Conservation (phyloP, 2,113 vertebrate genomes). For the Camelus dromedarius region DNA sequence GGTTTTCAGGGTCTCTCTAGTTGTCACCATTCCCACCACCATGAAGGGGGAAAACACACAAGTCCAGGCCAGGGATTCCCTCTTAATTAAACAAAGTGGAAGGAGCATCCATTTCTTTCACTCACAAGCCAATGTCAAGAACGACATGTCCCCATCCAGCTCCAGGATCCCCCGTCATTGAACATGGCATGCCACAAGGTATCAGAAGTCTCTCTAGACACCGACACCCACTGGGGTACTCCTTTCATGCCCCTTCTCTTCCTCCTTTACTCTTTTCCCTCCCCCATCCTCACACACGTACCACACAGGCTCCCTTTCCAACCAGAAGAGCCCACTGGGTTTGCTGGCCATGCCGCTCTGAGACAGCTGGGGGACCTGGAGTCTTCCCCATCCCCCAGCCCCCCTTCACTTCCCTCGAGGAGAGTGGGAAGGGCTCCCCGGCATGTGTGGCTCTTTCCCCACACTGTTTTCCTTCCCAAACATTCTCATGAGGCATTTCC, state of each 20-base stretch:
- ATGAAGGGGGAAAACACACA: background rate
- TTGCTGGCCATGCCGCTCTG: background rate
- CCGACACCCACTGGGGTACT: background rate
- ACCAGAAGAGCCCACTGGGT: background rate
- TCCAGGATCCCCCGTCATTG: background rate
- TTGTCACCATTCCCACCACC: background rate
- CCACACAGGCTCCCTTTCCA: background rate
- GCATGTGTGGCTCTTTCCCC: background rate
- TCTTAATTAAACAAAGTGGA: background rate
- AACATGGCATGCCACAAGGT: background rate
- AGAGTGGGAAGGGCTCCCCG: background rate
- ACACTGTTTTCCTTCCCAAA: background rate
- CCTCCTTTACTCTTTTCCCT: background rate
- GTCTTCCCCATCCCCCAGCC: background rate
- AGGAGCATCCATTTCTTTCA: background rate
- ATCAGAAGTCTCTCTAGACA: background rate
- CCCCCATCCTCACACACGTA: accelerated
- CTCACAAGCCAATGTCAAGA: background rate
- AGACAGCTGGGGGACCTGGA: background rate
- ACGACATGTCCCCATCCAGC: background rate
- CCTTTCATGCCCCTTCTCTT: background rate
- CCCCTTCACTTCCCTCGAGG: background rate
- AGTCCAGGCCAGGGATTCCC: background rate
- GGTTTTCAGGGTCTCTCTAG: background rate
- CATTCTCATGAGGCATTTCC: slow-evolving; percentile 28